phyloP scores from a whole-genome alignment of 2,113 vertebrate genomes.

The Rhadina sibilatrix region DNA sequence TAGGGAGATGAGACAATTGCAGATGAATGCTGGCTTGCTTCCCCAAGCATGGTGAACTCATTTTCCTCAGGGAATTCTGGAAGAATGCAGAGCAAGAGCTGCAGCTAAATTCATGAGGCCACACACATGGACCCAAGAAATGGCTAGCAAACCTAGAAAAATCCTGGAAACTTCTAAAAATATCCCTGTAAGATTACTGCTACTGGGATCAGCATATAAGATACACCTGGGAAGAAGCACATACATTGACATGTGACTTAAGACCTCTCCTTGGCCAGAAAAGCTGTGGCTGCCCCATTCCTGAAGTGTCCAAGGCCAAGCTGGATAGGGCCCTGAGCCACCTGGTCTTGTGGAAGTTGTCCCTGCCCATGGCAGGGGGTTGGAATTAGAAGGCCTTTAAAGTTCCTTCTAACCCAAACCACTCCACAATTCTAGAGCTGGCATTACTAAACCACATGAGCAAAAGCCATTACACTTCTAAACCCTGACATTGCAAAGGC shows the following conservation, averaged over 20 bases:
- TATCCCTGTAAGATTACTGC: neutral
- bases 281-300: neutral
- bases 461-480: neutral
- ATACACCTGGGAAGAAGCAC: neutral
- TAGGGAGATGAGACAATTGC: neutral
- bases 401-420: neutral
- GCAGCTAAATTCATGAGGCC: neutral
- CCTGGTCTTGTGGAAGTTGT: neutral
- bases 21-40: slow-evolving; percentile 12
- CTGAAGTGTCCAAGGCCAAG: neutral
- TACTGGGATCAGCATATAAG: neutral
- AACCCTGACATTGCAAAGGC: neutral
- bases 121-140: neutral
- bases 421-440: neutral
- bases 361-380: neutral
- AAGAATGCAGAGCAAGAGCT: neutral
- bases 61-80: neutral
- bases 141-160: neutral
- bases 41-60: neutral
- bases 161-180: neutral
- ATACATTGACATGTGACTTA: neutral
- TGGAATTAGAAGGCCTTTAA: neutral
- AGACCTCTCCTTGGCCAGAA: neutral
- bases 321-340: neutral
- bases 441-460: neutral